Percentiles rank a stretch among this genome's conserved stretches.
These are phyloP conservation scores for Hecatera dysodea DNA, from an alignment of 2,888 invertebrate genomes.

Conservation along the genomic window DNA sequence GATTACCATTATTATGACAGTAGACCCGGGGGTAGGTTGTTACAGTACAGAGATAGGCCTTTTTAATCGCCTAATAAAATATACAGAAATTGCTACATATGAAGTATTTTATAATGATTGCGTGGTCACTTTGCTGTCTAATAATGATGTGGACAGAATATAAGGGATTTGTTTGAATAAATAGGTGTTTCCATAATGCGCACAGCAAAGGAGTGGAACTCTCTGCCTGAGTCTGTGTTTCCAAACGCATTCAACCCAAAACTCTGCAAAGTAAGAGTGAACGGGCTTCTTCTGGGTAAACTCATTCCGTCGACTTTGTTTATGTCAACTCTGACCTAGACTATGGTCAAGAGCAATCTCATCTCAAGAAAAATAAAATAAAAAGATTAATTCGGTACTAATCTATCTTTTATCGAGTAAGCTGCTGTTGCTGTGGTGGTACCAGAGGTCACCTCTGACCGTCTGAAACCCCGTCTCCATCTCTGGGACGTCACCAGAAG, in stretches of 20 bases:
- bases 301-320: no score
- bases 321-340: no score
- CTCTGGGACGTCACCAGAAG: no score
- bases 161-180: not conserved
- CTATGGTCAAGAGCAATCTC: no score
- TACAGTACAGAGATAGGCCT: not conserved
- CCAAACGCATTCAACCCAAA: no score
- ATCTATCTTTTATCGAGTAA: not conserved
- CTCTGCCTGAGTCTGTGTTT: no score
- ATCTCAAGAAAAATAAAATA: no score
- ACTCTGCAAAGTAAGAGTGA: no score
- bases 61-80: conserved; percentile 16
- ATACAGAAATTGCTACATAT: not conserved
- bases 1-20: conserved; percentile 16
- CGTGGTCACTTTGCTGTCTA: not conserved
- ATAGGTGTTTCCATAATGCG: not conserved
- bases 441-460: no score
- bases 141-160: not conserved
- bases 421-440: not conserved
- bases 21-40: not conserved
- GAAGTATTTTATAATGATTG: not conserved
- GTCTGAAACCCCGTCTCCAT: not conserved
- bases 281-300: no score
- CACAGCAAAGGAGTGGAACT: no score
- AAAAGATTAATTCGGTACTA: not conserved